These are phyloP conservation scores for Aphis gossypii DNA, from an alignment of 1,140 invertebrate genomes.

Conservation along the genomic window DNA sequence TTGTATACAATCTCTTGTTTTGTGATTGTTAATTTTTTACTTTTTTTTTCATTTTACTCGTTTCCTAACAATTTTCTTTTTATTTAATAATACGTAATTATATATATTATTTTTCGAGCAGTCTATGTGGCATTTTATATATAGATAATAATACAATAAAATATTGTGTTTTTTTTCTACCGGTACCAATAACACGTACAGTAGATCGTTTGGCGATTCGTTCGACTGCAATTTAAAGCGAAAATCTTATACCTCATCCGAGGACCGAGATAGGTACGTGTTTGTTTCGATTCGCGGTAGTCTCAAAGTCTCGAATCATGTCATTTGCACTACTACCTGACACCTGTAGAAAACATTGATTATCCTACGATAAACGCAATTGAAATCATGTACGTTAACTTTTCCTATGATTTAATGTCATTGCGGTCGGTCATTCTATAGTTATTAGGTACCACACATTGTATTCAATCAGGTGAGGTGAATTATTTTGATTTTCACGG, in stretches of 20 bases:
- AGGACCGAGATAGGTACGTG: background rate
- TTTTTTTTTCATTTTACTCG: background rate
- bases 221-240: background rate
- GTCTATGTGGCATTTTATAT: background rate
- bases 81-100: background rate
- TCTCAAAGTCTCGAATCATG: background rate
- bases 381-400: background rate
- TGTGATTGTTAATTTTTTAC: background rate
- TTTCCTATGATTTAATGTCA: background rate
- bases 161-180: background rate
- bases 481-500: background rate
- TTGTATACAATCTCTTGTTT: background rate
- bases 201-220: constrained; percentile 11
- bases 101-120: background rate
- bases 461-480: background rate
- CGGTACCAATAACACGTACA: background rate
- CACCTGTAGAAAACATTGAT: background rate
- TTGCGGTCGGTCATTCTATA: background rate
- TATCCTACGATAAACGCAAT: background rate
- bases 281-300: background rate
- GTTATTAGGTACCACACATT: background rate
- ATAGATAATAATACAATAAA: background rate
- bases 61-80: background rate
- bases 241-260: background rate
- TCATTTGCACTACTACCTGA: background rate